These are phyloP conservation scores for Camponotus fellah DNA, from an alignment of 2,888 invertebrate species.

Conservation along the genomic window DNA sequence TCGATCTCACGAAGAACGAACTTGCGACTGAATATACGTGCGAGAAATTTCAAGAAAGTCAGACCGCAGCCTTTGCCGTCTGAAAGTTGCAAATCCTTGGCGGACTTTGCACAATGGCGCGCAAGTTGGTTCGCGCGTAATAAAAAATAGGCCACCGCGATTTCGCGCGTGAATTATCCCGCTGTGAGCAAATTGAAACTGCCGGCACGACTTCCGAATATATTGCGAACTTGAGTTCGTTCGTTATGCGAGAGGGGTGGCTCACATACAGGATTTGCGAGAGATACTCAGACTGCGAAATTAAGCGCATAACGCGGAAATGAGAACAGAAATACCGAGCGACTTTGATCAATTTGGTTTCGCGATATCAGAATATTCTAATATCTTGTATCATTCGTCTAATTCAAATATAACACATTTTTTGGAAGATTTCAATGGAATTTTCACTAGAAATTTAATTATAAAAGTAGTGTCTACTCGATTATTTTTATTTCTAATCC, in stretches of 20 bases:
- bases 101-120: conserved; percentile 57
- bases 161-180: conserved; percentile 58
- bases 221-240: conserved; percentile 52
- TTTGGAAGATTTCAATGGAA: conserved; percentile 2
- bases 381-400: not conserved
- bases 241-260: conserved; percentile 25
- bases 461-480: not conserved
- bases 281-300: conserved; percentile 40
- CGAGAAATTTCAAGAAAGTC: conserved; percentile 54
- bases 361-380: conserved; percentile 14
- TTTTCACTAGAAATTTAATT: conserved; percentile 26
- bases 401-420: not conserved
- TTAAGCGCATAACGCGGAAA: conserved; percentile 25
- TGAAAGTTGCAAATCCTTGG: conserved; percentile 71
- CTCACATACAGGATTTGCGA: conserved; percentile 25
- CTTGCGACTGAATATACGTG: conserved; percentile 61
- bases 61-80: conserved; percentile 53
- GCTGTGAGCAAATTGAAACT: conserved; percentile 54
- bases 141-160: conserved; percentile 55
- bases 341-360: conserved; percentile 29
- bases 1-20: conserved; percentile 59
- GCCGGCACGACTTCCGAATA: conserved; percentile 55
- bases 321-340: conserved; percentile 5
- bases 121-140: conserved; percentile 47
- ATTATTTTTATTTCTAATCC: conserved; percentile 5